Percentiles rank a stretch among this genome's conserved stretches.
phyloP scores from a whole-genome alignment of 2,888 invertebrate genomes.

The Drosophila pullipes region DNA sequence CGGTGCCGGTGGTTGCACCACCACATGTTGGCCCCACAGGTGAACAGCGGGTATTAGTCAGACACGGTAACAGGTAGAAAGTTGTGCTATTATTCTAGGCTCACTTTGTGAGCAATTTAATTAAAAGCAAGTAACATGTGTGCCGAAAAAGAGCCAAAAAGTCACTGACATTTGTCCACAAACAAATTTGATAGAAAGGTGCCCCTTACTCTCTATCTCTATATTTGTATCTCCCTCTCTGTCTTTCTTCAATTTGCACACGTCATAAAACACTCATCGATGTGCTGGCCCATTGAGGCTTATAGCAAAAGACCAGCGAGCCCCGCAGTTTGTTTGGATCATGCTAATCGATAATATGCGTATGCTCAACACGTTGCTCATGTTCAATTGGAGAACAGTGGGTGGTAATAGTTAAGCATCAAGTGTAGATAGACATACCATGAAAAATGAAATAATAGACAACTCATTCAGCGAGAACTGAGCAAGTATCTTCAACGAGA shows the following conservation, averaged over 20 bases:
- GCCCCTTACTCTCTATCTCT: constrained; percentile 6
- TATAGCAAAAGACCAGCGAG: constrained; percentile 44
- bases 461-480: background rate
- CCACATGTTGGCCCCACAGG: constrained; percentile 48
- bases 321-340: constrained; percentile 43
- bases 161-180: constrained; percentile 51
- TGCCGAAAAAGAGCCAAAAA: constrained; percentile 8
- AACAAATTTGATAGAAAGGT: constrained; percentile 15
- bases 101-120: constrained; percentile 56
- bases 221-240: background rate
- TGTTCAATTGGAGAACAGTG: constrained; percentile 48
- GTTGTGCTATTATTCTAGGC: constrained; percentile 9
- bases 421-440: background rate
- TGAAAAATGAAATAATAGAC: background rate
- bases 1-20: constrained; percentile 1
- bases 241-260: constrained; percentile 15
- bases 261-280: constrained; percentile 58
- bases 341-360: constrained; percentile 65
- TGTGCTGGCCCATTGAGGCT: constrained; percentile 15
- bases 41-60: constrained; percentile 23
- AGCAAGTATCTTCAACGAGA: background rate
- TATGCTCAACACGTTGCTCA: constrained; percentile 71
- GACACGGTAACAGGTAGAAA: constrained; percentile 63
- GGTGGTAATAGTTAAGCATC: constrained; percentile 28
- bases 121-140: constrained; percentile 47